A percentile compares a stretch with the other conserved stretches of the same genome.
Conservation (phyloP, 1,140 invertebrate genomes). For the Colletes gigas region DNA sequence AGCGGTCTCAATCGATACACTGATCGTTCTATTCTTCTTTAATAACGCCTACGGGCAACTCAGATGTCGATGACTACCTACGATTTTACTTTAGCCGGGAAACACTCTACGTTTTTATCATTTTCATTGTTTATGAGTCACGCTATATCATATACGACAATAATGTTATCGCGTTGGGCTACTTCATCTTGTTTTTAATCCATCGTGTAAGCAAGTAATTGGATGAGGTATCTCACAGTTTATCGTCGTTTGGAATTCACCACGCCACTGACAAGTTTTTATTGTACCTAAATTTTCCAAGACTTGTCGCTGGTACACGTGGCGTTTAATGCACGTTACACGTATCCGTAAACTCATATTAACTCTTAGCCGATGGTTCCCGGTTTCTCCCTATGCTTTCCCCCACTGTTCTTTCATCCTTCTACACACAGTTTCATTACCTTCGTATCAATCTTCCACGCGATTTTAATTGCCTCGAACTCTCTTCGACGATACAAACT, state of each 20-base stretch:
- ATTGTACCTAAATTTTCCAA: slow-evolving; percentile 47
- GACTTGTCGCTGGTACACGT: slow-evolving; percentile 26
- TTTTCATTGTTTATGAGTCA: slow-evolving; percentile 17
- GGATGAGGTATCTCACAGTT: slow-evolving; percentile 46
- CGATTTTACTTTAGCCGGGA: slow-evolving; percentile 19
- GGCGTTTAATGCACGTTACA: slow-evolving; percentile 30
- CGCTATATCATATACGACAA: slow-evolving; percentile 29
- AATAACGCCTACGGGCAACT: slow-evolving; percentile 15
- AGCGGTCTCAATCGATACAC: slow-evolving; percentile 32
- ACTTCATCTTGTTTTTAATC: slow-evolving; percentile 46
- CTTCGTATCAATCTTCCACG: slow-evolving; percentile 29
- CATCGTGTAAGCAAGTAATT: slow-evolving; percentile 51
- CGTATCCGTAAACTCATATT: slow-evolving; percentile 36
- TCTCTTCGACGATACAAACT: slow-evolving; percentile 10
- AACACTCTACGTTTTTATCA: slow-evolving; percentile 10
- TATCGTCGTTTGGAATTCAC: slow-evolving; percentile 57
- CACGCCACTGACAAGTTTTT: slow-evolving; percentile 50
- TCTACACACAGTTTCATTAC: slow-evolving; percentile 39
- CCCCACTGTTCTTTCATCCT: slow-evolving; percentile 25
- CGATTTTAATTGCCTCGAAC: slow-evolving; percentile 13
- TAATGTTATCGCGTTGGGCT: slow-evolving; percentile 26
- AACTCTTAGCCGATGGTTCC: slow-evolving; percentile 43
- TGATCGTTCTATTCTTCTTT: slow-evolving; percentile 13
- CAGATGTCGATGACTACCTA: slow-evolving; percentile 20
- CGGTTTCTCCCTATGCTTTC: not conserved